These are phyloP conservation scores for Cyanoderma ruficeps DNA, from an alignment of 2,113 vertebrate genomes.

Conservation along the genomic window DNA sequence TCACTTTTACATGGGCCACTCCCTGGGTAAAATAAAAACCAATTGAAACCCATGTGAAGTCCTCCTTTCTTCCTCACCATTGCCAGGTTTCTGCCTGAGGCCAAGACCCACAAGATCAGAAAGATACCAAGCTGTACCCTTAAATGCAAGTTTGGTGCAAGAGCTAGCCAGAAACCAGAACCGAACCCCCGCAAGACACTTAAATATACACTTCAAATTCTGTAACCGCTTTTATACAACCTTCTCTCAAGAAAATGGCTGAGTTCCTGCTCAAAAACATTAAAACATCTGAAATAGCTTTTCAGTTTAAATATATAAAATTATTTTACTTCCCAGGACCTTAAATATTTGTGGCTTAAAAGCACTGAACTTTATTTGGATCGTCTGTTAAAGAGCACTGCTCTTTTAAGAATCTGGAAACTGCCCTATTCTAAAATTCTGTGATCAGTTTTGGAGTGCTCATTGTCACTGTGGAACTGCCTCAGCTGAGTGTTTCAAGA, in stretches of 20 bases:
- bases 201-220: neutral
- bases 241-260: neutral
- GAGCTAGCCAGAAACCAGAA: too few species aligned
- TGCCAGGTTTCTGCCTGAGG: too few species aligned
- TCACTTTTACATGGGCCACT: too few species aligned
- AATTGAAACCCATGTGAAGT: too few species aligned
- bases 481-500: neutral
- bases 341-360: neutral
- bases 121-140: too few species aligned
- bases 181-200: neutral
- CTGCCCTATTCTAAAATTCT: neutral
- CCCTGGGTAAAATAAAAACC: too few species aligned
- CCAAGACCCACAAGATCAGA: too few species aligned
- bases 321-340: neutral
- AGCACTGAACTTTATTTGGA: neutral
- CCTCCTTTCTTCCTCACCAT: too few species aligned
- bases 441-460: neutral
- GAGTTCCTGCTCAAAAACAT: neutral
- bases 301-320: neutral
- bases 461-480: neutral
- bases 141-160: too few species aligned
- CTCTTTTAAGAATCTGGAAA: neutral
- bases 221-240: neutral
- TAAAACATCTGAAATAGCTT: neutral
- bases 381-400: neutral